Evolutionary conservation across 2,888 invertebrate genomes (phyloP).

Genomic region (Limulus polyphemus): DNA sequence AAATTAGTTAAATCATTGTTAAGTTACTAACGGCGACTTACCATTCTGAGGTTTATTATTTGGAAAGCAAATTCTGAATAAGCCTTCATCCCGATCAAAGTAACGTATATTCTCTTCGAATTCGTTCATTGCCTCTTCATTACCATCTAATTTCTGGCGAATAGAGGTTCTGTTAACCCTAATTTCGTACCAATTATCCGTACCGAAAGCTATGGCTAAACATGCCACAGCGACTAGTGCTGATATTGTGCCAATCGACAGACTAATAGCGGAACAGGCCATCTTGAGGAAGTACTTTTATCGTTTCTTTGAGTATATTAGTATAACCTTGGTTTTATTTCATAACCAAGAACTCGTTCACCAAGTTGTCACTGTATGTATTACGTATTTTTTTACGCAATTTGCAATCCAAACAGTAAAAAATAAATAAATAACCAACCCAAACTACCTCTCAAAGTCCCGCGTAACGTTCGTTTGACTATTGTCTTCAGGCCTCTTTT

Average conservation of each 20-base stretch:
- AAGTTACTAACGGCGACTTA: slow-evolving; percentile 17
- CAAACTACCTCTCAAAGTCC: no score
- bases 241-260: slow-evolving; percentile 88
- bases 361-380: no score
- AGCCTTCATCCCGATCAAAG: slow-evolving; percentile 81
- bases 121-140: slow-evolving; percentile 28
- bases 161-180: slow-evolving; percentile 79
- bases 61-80: slow-evolving; percentile 78
- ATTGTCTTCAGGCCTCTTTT: no score
- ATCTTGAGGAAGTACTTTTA: slow-evolving; percentile 13
- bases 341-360: no score
- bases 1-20: no score
- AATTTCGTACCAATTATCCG: slow-evolving; percentile 92
- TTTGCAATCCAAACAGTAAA: no score
- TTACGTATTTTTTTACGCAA: no score
- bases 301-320: no score
- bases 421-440: no score
- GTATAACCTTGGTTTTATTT: no score
- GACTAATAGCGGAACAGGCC: slow-evolving; percentile 57
- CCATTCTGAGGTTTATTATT: slow-evolving; percentile 59
- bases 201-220: slow-evolving; percentile 84
- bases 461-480: no score
- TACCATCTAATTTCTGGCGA: slow-evolving; percentile 42
- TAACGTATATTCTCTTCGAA: slow-evolving; percentile 75
- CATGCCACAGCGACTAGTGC: slow-evolving; percentile 88